Evolutionary conservation across 2,888 invertebrate species (phyloP).

Genomic region (Aphrophora alni): DNA sequence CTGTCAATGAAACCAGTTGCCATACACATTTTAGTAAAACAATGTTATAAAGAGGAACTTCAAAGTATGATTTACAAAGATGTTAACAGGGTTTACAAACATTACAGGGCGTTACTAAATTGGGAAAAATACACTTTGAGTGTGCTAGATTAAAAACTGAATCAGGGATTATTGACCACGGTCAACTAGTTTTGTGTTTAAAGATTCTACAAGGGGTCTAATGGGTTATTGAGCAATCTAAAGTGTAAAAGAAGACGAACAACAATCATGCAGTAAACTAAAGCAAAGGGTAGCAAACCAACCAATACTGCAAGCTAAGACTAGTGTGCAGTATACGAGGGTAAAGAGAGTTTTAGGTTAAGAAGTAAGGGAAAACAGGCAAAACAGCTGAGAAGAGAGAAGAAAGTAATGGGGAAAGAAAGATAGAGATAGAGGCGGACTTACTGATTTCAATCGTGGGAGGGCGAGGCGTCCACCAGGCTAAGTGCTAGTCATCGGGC

Average conservation of each 20-base stretch:
- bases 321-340: slow-evolving; percentile 7
- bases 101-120: background rate
- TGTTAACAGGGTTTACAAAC: background rate
- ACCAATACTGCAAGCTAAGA: background rate
- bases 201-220: background rate
- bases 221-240: background rate
- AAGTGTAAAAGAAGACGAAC: background rate
- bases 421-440: slow-evolving; percentile 10
- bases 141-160: background rate
- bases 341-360: background rate
- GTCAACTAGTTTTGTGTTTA: background rate
- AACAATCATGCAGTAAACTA: slow-evolving; percentile 6
- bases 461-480: slow-evolving; percentile 19
- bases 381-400: background rate
- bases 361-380: slow-evolving; percentile 9
- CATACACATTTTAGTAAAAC: no score
- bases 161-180: background rate
- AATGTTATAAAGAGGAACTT: no score
- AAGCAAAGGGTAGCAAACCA: background rate
- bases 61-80: no score
- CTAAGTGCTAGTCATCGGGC: slow-evolving; percentile 40
- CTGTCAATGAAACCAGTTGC: no score
- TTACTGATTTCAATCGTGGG: slow-evolving; percentile 36
- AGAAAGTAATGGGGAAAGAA: slow-evolving; percentile 12
- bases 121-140: background rate